These are phyloP conservation scores for Dromococcyx pavoninus DNA, from an alignment of 2,797 vertebrate genomes.

Conservation along the genomic window DNA sequence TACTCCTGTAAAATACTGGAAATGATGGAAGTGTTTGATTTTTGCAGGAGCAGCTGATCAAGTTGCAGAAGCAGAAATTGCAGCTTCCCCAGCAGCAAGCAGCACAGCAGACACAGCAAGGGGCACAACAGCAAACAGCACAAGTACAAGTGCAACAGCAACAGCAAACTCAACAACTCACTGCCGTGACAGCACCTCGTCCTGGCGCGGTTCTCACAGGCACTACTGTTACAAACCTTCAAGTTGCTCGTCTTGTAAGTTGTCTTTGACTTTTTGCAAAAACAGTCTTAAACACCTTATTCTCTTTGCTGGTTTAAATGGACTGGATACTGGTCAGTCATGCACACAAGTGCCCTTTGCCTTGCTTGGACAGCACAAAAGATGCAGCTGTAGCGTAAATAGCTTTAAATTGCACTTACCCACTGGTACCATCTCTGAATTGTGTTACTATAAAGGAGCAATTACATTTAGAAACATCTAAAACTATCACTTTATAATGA, in stretches of 20 bases:
- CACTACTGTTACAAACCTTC: slow-evolving; percentile 86
- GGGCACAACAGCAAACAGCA: slow-evolving; percentile 78
- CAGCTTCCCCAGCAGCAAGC: slow-evolving; percentile 84
- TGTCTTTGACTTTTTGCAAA: neutral
- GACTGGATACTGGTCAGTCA: neutral
- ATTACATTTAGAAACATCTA: neutral
- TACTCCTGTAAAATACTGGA: neutral
- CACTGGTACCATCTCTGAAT: neutral
- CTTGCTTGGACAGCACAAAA: neutral
- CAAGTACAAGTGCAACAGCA: slow-evolving; percentile 82
- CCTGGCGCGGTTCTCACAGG: slow-evolving; percentile 86
- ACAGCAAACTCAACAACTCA: slow-evolving; percentile 85
- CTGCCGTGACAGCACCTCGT: slow-evolving; percentile 85
- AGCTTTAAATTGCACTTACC: neutral
- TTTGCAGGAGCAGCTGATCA: slow-evolving; percentile 85
- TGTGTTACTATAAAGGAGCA: neutral
- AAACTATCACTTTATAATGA: neutral
- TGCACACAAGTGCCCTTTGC: neutral
- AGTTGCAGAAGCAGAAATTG: slow-evolving; percentile 92
- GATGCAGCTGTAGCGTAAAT: neutral
- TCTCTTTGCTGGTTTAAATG: neutral
- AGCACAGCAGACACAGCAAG: slow-evolving; percentile 76
- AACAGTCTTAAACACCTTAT: neutral
- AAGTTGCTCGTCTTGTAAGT: slow-evolving; percentile 92
- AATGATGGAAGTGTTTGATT: neutral